Base-by-base conservation (phyloP, 2,888 invertebrate species). In the Nebria salina region DNA sequence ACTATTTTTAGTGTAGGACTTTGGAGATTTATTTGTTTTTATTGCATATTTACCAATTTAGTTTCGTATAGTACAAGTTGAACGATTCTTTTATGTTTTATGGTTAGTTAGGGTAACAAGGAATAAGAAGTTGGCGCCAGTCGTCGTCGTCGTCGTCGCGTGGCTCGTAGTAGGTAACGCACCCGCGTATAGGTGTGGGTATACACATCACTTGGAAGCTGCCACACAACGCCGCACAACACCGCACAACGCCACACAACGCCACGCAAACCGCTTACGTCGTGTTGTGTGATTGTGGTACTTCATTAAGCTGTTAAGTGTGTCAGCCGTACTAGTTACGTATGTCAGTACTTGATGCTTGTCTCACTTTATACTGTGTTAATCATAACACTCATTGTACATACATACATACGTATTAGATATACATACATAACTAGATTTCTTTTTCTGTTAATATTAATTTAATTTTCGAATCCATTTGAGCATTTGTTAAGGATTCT, bases 201-300 rank as follows among this genome's bases (percentile, higher is more conserved):
- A 54, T 54, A 54, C 54, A 54, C 54, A 54, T 54, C 54, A 54
- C 54, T 75, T 64, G 54, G 64, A 75, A 26, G 75, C 70, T 8
- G 13, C 70, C 26, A 34, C 8, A 13, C 70, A 8, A 26, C 34
- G 70, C 70, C 70, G 26, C 70, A 26, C 70, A 70, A 70, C n/a
- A 70, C 70, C 70, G 70, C 70, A n/a, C n/a, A n/a, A 34, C 34
- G 34, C 2, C 34, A 34, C 7, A 7, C 70, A 8, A 26, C 34
- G 70, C 70, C 70, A 70, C 70, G 70, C 70, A 70, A 70, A 70
- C 70, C 70, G 70, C 70, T 70, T 34, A 70, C 70, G 70, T 76
- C 68, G 76, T 76, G 76, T 26, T 41, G 68, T 76, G 68, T 76
- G 68, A 76, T 76, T 76, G 76, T 41, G 76, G 76, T 76, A 25